Conservation (phyloP, 2,888 invertebrate species). For the Liodrosophila aerea region DNA sequence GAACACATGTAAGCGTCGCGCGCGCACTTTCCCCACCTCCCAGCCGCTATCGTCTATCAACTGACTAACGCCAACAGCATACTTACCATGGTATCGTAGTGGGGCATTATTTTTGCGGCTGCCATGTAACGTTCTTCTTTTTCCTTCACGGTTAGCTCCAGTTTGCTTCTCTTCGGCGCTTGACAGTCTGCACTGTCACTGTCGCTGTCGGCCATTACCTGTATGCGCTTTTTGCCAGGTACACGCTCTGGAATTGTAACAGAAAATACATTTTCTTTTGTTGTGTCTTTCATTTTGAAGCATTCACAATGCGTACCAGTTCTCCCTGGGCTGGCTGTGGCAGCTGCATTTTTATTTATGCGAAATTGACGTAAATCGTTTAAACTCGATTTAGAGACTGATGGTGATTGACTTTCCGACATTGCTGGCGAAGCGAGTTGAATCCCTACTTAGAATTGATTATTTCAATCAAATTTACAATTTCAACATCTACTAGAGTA, state of each 20-base stretch:
- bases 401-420: constrained; percentile 70
- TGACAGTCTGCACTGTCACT: constrained; percentile 77
- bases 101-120: constrained; percentile 79
- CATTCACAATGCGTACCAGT: constrained; percentile 46
- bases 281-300: background rate
- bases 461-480: constrained; percentile 27
- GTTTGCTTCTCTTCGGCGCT: constrained; percentile 75
- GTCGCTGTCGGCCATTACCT: constrained; percentile 81
- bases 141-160: constrained; percentile 77
- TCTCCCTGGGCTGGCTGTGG: constrained; percentile 57
- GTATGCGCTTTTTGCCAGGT: constrained; percentile 82
- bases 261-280: background rate
- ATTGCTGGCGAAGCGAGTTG: constrained; percentile 49
- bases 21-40: constrained; percentile 18
- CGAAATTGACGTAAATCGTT: constrained; percentile 80
- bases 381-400: constrained; percentile 69
- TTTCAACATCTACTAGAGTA: constrained; percentile 30
- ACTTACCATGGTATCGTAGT: constrained; percentile 81
- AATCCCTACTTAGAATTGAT: constrained; percentile 46
- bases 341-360: constrained; percentile 70
- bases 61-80: background rate
- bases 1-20: constrained; percentile 49
- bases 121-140: constrained; percentile 81
- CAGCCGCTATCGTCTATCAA: background rate
- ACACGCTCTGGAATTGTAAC: constrained; percentile 69